These are phyloP conservation scores for Caranx ignobilis DNA, from an alignment of 2,113 vertebrate genomes.

Conservation along the genomic window DNA sequence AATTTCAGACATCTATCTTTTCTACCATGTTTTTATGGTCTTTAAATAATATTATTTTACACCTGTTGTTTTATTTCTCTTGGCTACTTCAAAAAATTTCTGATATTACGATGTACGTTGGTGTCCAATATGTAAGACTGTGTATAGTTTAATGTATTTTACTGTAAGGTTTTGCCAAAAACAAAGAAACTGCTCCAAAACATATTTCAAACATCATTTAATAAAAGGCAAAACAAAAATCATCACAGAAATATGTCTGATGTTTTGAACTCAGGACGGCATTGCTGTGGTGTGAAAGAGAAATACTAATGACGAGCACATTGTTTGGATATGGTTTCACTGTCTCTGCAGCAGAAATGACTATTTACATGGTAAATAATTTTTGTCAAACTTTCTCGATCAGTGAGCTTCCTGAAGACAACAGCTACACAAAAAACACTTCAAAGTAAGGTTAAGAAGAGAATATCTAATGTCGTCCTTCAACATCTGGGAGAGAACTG, in stretches of 20 bases:
- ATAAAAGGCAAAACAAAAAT: conserved; percentile 60
- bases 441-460: conserved; percentile 23
- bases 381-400: conserved; percentile 43
- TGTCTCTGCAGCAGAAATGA: conserved; percentile 54
- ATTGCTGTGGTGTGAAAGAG: conserved; percentile 22
- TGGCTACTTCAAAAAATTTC: neutral
- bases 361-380: conserved; percentile 72
- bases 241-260: conserved; percentile 26
- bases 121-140: conserved; percentile 30
- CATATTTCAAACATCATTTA: conserved; percentile 51
- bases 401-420: conserved; percentile 14
- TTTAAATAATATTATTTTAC: neutral
- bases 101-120: conserved; percentile 4
- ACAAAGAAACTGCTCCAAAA: conserved; percentile 7
- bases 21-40: conserved; percentile 40
- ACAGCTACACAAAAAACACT: conserved; percentile 31
- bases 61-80: conserved; percentile 1
- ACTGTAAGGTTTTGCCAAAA: neutral
- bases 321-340: conserved; percentile 1
- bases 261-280: conserved; percentile 46
- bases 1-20: neutral
- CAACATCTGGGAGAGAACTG: neutral
- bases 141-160: conserved; percentile 8
- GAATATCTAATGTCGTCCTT: neutral
- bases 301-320: conserved; percentile 34